Base-by-base conservation (phyloP, 2,888 invertebrate genomes). In the Stenchaetothrips biformis region DNA sequence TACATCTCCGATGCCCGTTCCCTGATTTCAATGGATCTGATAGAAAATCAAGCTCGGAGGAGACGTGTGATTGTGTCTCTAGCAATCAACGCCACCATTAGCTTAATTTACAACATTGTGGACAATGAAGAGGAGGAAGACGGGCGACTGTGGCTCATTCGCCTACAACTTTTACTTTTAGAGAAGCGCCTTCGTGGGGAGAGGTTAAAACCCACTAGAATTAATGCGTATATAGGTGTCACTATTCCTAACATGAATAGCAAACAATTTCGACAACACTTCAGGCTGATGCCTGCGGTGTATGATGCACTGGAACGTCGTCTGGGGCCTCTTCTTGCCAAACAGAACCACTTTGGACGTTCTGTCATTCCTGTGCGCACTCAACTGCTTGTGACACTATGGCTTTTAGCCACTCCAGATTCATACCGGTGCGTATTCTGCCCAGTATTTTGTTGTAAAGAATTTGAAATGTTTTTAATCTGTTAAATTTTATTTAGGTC, bases 281-380 rank as follows among this genome's bases (percentile, higher is more conserved):
- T 53, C 53, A 53, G 53, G 53, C 11, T 53, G 53, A 53, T 53
- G 53, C 53, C 62, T 62, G n/a, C 16, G n/a, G 62, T 9, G n/a
- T 62, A 62, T n/a, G 62, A 62, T n/a, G 62, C 62, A 8, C 62
- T 62, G n/a, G 62, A 62, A 62, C 62, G 62, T 62, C 62, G 62
- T n/a, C 18, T 62, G 18, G 62, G 62, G 62, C 62, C 62, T 62
- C 9, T 13, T 18, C 62, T 62, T 62, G 16, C 62, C 62, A 62
- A 62, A n/a, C 62, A 62, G n/a, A 62, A 62, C n/a, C n/a, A n/a
- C 6, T 62, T 7, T 62, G 62, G 62, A 62, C n/a, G 62, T 62
- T n/a, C 62, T 8, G 62, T 62, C 62, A 62, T 62, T n/a, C 62
- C 62, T 62, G 62, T 62, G 62, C n/a, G 62, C 62, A 62, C 7